Evolutionary conservation across 2,888 invertebrate species (phyloP).

Genomic region (Noctua janthina): DNA sequence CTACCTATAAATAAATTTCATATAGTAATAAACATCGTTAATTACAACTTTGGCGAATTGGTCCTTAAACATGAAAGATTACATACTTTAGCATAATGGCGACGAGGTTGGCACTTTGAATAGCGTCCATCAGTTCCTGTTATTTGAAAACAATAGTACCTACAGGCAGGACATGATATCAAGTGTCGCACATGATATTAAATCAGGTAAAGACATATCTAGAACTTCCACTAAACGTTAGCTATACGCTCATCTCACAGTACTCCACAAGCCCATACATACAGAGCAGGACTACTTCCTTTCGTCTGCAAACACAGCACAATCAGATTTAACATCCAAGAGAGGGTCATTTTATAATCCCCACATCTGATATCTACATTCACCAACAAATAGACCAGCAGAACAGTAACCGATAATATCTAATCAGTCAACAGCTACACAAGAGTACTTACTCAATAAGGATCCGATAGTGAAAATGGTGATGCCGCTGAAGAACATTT

Average conservation of each 20-base stretch:
- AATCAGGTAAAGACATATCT: not conserved
- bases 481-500: constrained; percentile 92
- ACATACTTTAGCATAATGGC: not conserved
- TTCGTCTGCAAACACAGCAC: not conserved
- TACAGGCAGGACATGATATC: not conserved
- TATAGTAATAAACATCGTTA: not conserved
- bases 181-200: not conserved
- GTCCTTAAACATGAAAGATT: not conserved
- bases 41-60: not conserved
- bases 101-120: not conserved
- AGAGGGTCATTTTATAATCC: not conserved
- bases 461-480: constrained; percentile 91
- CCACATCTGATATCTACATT: not conserved
- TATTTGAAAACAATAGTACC: not conserved
- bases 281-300: not conserved
- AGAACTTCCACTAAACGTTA: not conserved
- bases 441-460: constrained; percentile 88
- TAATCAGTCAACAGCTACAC: constrained; percentile 36
- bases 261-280: not conserved
- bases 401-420: constrained; percentile 23
- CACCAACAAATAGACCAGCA: not conserved
- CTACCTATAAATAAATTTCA: not conserved
- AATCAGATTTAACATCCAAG: not conserved
- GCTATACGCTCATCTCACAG: not conserved
- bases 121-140: not conserved